Percentiles rank a stretch among this genome's conserved stretches.
Evolutionary conservation across 2,113 vertebrate species (phyloP).

Genomic region (Podocnemis expansa): DNA sequence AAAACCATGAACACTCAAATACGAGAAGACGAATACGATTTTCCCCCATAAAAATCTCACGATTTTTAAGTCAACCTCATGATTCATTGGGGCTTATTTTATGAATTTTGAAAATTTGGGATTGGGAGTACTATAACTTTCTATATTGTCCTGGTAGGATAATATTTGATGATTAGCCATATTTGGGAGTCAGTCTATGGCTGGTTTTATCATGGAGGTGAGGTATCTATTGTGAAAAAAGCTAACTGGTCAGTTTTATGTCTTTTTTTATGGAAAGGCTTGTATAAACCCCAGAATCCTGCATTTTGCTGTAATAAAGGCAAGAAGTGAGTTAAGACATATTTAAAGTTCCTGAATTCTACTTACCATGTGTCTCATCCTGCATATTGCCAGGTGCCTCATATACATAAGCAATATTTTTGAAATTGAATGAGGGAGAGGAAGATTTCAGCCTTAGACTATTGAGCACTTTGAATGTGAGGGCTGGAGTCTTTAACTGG

Average conservation of each 20-base stretch:
- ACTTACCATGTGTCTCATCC: neutral
- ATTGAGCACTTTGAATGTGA: neutral
- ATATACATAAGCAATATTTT: neutral
- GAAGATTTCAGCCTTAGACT: neutral
- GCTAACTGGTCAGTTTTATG: neutral
- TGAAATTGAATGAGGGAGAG: neutral
- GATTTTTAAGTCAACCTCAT: neutral
- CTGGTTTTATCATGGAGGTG: neutral
- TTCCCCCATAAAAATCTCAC: neutral
- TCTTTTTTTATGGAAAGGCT: neutral
- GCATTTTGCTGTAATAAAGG: neutral
- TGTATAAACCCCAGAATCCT: neutral
- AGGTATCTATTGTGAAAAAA: neutral
- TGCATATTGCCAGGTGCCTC: neutral
- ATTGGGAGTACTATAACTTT: neutral
- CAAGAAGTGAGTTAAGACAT: neutral
- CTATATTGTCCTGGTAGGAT: neutral
- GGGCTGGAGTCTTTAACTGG: neutral
- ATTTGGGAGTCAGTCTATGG: neutral
- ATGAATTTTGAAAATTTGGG: neutral
- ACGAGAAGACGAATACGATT: neutral
- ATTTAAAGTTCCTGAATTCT: neutral
- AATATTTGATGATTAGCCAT: neutral
- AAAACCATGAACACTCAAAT: neutral
- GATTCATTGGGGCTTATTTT: neutral